Base-by-base conservation (phyloP, 2,113 vertebrate species). In the Atlantisia rogersi region DNA sequence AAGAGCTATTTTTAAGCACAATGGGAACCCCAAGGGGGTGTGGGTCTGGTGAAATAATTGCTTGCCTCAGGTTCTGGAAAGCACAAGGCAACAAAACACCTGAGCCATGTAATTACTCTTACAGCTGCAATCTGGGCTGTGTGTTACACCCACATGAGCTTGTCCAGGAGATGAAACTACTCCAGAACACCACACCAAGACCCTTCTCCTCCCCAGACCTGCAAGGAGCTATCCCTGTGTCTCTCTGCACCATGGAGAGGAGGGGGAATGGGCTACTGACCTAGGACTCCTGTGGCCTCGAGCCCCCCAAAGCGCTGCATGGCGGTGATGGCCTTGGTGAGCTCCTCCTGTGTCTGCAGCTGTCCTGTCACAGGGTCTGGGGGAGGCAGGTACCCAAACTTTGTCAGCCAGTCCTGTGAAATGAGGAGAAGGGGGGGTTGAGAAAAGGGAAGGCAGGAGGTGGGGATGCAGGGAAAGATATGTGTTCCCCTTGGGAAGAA, bases 251-350 rank as follows among this genome's bases (percentile, higher is more conserved):
- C 1, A 1, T 24, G n/a, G 12, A 84, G 35, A 64, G 37, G 28
- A 65, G 20, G 37, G 31, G 26, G 73, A 28, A 7, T 2, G 31
- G 77, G 25, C 26, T 42, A 97, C 98, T 97, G 67, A 99, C 99
- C 99, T 18, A 99, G 97, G 56, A 99, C 71, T 10, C 99, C 99
- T 0, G 99, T 99, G 24, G 98, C 97, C 92, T 99, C 98, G 24
- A 99, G 98, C 22, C 99, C 99, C 11, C 99, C 99, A 1, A 99
- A 99, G 86, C 92, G 98, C 96, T 99, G 99, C 99, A 99, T 99
- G 97, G 99, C 98, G 63, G 98, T 98, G 78, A 99, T 99, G 94
- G 99, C 99, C 80, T 98, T 98, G 93, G 98, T 98, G 87, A 99
- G 97, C 39, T 99, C 98, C 97, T 99, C 99, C 92, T 98, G 99